Evolutionary conservation across 2,888 invertebrate genomes (phyloP), one percentile per base, ranked within the genome.

Genomic region (Zhuqinia jingwanae): DNA sequence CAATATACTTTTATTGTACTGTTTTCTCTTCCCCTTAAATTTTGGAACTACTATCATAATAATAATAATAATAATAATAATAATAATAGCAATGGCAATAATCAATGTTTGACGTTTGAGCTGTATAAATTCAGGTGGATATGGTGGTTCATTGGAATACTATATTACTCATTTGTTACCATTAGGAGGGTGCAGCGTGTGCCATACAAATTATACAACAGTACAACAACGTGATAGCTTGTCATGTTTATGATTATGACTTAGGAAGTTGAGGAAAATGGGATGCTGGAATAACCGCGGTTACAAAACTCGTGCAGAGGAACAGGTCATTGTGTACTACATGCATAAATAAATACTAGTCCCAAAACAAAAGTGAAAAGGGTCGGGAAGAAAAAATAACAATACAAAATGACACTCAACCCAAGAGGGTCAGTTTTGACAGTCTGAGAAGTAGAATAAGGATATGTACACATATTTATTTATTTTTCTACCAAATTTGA

Each of bases 271-370:
- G 53, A n/a, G n/a, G n/a, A n/a, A n/a, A n/a, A n/a, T n/a, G 17
- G n/a, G 20, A 75, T 36, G 30, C 15, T 53, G 50, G 50, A 53
- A 75, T 53, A 75, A 75, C 73, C 73, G 15, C 73, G 50, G 47
- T 27, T 22, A 25, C 50, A 73, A 73, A 73, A 47, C 50, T 75
- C 73, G 53, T 50, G 73, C 50, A 53, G 27, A 70, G 27, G 3
- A 6, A 73, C 2, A 53, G 11, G 15, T n/a, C n/a, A n/a, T n/a
- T n/a, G n/a, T n/a, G n/a, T n/a, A n/a, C n/a, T n/a, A n/a, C n/a
- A n/a, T n/a, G n/a, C n/a, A n/a, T n/a, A n/a, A n/a, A n/a, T n/a
- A n/a, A n/a, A n/a, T n/a, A n/a, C n/a, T n/a, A n/a, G 11, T 58
- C 58, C 2, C 17, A 17, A 11, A 25, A 2, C 1, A 25, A 50